These are phyloP conservation scores for Gadus chalcogrammus DNA, from an alignment of 2,113 vertebrate genomes.

Conservation along the genomic window DNA sequence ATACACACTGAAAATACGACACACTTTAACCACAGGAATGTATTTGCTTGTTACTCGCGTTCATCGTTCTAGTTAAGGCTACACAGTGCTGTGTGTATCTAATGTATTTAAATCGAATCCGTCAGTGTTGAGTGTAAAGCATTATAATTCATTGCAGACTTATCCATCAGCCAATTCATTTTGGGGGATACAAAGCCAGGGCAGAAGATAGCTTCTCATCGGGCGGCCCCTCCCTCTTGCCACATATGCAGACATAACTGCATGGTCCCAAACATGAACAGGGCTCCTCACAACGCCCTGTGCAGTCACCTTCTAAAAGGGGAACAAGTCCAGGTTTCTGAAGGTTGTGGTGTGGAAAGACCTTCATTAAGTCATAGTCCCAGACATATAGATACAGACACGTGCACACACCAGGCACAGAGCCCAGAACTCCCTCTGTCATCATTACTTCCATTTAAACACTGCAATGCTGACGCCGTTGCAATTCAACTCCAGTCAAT, in stretches of 20 bases:
- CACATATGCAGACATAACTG: background rate
- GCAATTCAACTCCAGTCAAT: slow-evolving; percentile 29
- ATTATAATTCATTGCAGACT: slow-evolving; percentile 47
- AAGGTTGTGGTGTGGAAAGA: slow-evolving; percentile 53
- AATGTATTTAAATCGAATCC: no score
- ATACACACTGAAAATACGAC: background rate
- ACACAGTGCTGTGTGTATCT: no score
- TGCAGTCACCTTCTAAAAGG: slow-evolving; percentile 13
- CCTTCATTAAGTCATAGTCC: slow-evolving; percentile 34
- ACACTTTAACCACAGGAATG: no score
- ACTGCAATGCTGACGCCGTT: slow-evolving; percentile 18
- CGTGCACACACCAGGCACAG: slow-evolving; percentile 4
- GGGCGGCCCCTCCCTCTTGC: slow-evolving; percentile 21
- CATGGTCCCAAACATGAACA: background rate
- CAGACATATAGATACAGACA: slow-evolving; percentile 4
- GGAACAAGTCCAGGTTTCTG: slow-evolving; percentile 37
- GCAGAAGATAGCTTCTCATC: slow-evolving; percentile 35
- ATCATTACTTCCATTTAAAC: background rate
- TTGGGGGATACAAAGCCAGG: slow-evolving; percentile 37
- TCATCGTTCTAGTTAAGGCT: no score
- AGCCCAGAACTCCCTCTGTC: slow-evolving; percentile 12
- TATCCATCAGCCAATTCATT: slow-evolving; percentile 31
- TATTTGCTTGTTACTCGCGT: no score
- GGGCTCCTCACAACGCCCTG: slow-evolving; percentile 11
- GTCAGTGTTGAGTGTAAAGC: slow-evolving; percentile 12